These are phyloP conservation scores for Cacatua alba DNA, from an alignment of 2,113 vertebrate species.

Conservation along the genomic window DNA sequence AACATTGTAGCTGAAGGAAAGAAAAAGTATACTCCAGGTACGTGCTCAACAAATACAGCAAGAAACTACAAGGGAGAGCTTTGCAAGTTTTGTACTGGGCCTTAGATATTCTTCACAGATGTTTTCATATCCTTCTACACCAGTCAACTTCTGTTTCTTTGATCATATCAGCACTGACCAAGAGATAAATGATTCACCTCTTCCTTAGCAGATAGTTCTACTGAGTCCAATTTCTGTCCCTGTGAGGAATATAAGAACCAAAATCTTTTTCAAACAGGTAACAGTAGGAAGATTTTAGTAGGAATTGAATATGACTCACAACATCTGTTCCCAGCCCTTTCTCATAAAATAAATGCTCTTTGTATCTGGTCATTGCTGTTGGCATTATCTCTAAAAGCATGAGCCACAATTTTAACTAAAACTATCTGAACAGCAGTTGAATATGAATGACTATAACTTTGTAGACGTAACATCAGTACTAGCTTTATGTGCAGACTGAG, in stretches of 20 bases:
- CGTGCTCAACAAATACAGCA: not conserved
- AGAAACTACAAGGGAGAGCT: not conserved
- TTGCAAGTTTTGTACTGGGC: not conserved
- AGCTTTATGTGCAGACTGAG: not conserved
- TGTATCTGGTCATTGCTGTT: not conserved
- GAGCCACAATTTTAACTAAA: not conserved
- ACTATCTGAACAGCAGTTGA: not conserved
- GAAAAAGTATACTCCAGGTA: not conserved
- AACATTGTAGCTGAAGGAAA: not conserved
- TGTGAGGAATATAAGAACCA: not conserved
- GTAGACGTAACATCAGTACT: not conserved
- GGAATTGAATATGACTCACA: not conserved
- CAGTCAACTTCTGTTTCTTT: not conserved
- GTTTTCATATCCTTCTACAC: not conserved
- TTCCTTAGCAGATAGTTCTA: not conserved
- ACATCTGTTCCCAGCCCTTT: not conserved
- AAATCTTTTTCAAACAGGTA: not conserved
- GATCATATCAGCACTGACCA: not conserved
- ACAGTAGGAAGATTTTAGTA: not conserved
- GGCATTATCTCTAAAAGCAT: not conserved
- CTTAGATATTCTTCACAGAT: not conserved
- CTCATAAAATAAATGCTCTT: not conserved
- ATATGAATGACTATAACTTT: not conserved
- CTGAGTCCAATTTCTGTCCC: not conserved
- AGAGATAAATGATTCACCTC: not conserved